Percentiles rank a stretch among this genome's conserved stretches.
Conservation (phyloP, 2,113 vertebrate genomes). For the Crocuta crocuta region DNA sequence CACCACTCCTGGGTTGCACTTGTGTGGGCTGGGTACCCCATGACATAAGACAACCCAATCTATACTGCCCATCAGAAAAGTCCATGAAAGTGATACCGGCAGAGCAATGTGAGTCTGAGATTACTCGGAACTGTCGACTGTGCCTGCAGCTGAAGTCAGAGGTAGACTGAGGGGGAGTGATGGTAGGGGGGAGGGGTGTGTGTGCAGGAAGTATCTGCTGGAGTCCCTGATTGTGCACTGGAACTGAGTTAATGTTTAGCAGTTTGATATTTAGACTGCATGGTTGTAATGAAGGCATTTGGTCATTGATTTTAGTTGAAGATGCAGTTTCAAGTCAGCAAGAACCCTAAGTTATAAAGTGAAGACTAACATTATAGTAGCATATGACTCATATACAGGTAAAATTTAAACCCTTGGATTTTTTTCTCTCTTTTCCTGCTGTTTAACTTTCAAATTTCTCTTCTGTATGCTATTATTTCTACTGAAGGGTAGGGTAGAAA, state of each 20-base stretch:
- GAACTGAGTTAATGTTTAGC: background rate
- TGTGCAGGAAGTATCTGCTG: background rate
- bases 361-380: background rate
- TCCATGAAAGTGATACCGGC: background rate
- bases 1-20: background rate
- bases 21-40: background rate
- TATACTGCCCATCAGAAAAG: background rate
- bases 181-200: accelerated
- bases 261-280: background rate
- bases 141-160: background rate
- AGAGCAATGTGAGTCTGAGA: background rate
- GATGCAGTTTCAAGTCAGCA: background rate
- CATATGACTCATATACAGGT: background rate
- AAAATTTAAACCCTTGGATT: background rate
- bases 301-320: background rate
- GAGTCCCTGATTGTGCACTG: background rate
- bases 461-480: background rate
- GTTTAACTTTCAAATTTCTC: background rate
- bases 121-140: background rate
- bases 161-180: background rate
- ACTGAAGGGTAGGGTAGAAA: background rate
- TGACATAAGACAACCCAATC: background rate
- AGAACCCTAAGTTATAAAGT: background rate
- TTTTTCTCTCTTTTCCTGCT: background rate
- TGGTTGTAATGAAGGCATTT: background rate